These are phyloP conservation scores for Neoitamus cyanurus DNA, from an alignment of 2,888 invertebrate genomes.

Conservation along the genomic window DNA sequence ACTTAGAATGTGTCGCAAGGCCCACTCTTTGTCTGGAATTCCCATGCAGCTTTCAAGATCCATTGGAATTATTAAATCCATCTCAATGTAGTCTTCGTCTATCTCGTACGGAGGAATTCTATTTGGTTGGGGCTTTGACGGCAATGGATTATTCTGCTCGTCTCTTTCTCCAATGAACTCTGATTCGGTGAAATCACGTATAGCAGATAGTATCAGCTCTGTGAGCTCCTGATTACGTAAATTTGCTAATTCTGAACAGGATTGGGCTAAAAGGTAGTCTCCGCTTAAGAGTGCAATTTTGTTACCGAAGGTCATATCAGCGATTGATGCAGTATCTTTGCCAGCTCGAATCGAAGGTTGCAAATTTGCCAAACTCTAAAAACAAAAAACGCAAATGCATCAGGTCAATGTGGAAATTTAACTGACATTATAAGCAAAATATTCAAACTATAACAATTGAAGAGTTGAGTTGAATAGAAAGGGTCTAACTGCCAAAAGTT, in stretches of 20 bases:
- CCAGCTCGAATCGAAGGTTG: slow-evolving; percentile 69
- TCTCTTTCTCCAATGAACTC: slow-evolving; percentile 90
- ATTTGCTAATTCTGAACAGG: slow-evolving; percentile 85
- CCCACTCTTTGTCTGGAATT: slow-evolving; percentile 82
- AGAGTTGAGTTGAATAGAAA: no score
- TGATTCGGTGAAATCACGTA: slow-evolving; percentile 88
- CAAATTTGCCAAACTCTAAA: slow-evolving; percentile 79
- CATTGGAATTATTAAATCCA: slow-evolving; percentile 68
- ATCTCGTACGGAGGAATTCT: slow-evolving; percentile 51
- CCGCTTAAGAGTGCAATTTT: slow-evolving; percentile 94
- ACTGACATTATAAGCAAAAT: background rate
- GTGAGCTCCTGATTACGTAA: slow-evolving; percentile 82
- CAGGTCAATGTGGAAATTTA: background rate
- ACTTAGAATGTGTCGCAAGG: slow-evolving; percentile 80
- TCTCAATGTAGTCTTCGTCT: slow-evolving; percentile 61
- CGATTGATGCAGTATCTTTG: slow-evolving; percentile 69
- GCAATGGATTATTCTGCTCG: slow-evolving; percentile 84
- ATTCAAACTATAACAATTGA: no score
- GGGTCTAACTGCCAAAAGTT: no score
- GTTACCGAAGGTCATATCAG: slow-evolving; percentile 93
- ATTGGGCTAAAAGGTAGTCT: slow-evolving; percentile 90
- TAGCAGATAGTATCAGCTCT: slow-evolving; percentile 88
- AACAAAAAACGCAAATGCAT: slow-evolving; percentile 8
- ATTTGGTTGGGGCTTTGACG: slow-evolving; percentile 71
- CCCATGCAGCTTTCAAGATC: slow-evolving; percentile 70